A percentile compares a stretch with the other conserved stretches of the same genome.
These are phyloP conservation scores for Bubo blakistoni DNA, from an alignment of 2,113 vertebrate species.

Conservation along the genomic window DNA sequence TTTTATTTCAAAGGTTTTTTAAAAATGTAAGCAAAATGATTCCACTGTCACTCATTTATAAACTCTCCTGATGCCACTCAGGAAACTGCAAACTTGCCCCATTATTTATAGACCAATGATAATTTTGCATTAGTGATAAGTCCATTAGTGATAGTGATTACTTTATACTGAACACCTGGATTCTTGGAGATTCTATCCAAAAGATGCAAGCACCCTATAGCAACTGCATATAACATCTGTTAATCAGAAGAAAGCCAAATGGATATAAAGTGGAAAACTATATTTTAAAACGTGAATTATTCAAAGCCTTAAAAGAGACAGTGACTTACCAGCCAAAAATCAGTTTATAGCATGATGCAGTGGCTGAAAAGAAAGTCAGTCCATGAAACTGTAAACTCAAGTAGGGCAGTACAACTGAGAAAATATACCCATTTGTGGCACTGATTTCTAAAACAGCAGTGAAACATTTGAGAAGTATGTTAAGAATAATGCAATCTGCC, in stretches of 20 bases:
- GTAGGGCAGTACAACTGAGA: neutral
- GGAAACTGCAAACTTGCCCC: neutral
- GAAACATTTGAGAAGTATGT: neutral
- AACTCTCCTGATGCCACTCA: neutral
- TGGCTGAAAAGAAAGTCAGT: neutral
- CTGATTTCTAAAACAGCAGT: neutral
- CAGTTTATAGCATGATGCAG: rapidly evolving
- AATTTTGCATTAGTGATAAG: neutral
- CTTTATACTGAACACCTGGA: neutral
- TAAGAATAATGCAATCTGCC: neutral
- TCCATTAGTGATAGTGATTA: neutral
- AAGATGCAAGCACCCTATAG: neutral
- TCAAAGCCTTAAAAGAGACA: neutral
- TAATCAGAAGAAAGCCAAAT: neutral
- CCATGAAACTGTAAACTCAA: neutral
- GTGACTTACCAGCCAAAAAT: neutral
- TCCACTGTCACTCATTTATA: neutral
- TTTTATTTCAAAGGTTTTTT: neutral
- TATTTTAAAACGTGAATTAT: neutral
- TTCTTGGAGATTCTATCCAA: neutral
- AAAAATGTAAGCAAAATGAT: neutral
- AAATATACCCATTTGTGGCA: neutral
- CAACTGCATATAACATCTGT: neutral
- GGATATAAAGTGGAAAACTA: neutral
- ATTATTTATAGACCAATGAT: neutral